Evolutionary conservation across 2,113 vertebrate species (phyloP).

Genomic region (Ictalurus punctatus): DNA sequence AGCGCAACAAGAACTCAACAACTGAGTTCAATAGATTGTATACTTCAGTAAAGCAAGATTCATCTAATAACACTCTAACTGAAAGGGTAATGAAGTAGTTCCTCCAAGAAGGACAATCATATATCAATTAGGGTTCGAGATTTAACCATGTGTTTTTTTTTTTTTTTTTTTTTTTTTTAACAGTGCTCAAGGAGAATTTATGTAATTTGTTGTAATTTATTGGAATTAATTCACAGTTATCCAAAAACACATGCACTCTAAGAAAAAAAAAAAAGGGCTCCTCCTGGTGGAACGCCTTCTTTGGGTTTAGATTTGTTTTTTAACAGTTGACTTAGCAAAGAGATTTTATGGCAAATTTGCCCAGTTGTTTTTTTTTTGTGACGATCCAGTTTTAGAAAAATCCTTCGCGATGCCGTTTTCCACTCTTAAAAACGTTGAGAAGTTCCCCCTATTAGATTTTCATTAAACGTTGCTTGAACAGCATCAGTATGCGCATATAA

Average conservation of each 20-base stretch:
- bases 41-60: not conserved
- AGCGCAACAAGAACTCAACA: not conserved
- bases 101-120: not conserved
- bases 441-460: conserved; percentile 35
- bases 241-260: not conserved
- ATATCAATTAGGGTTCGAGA: not conserved
- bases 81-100: not conserved
- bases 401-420: conserved; percentile 21
- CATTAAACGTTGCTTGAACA: conserved; percentile 38
- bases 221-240: not conserved
- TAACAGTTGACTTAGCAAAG: not conserved
- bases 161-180: not conserved
- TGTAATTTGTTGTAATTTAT: not conserved
- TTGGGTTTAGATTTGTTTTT: not conserved
- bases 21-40: not conserved
- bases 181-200: not conserved
- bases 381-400: not conserved
- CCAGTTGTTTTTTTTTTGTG: not conserved
- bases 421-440: conserved; percentile 35
- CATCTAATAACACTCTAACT: not conserved
- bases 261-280: not conserved
- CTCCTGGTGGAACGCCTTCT: not conserved
- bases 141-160: not conserved
- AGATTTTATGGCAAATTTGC: not conserved
- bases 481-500: conserved; percentile 55